phyloP scores from a whole-genome alignment of 2,113 vertebrate genomes.

The Python bivittatus region DNA sequence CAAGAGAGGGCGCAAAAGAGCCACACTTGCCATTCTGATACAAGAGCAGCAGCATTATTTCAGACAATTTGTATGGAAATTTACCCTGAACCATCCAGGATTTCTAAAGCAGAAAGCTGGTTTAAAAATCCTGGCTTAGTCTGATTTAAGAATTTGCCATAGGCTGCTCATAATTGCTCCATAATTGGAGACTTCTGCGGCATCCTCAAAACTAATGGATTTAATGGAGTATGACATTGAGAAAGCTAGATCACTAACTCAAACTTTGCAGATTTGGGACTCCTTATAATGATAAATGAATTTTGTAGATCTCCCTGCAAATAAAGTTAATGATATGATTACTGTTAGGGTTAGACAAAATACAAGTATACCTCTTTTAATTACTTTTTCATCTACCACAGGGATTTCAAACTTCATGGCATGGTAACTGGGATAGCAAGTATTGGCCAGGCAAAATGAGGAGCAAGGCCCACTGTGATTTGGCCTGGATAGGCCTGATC shows the following conservation, averaged over 20 bases:
- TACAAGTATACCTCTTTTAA: too few relatives aligned
- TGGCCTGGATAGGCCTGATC: neutral
- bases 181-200: neutral
- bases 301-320: neutral
- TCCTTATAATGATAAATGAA: neutral
- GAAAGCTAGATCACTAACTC: neutral
- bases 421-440: too few relatives aligned
- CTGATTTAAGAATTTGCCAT: neutral
- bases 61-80: neutral
- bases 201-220: neutral
- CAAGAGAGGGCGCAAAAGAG: neutral
- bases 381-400: too few relatives aligned
- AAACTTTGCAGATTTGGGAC: neutral
- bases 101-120: neutral
- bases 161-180: neutral
- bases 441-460: too few relatives aligned
- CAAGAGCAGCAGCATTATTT: neutral
- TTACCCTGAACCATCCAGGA: neutral
- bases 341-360: neutral
- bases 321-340: neutral
- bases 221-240: neutral
- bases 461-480: neutral
- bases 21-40: neutral
- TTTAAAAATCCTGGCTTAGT: neutral
- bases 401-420: too few relatives aligned